phyloP scores from a whole-genome alignment of 1,140 invertebrate species.

The Anoplophora glabripennis region DNA sequence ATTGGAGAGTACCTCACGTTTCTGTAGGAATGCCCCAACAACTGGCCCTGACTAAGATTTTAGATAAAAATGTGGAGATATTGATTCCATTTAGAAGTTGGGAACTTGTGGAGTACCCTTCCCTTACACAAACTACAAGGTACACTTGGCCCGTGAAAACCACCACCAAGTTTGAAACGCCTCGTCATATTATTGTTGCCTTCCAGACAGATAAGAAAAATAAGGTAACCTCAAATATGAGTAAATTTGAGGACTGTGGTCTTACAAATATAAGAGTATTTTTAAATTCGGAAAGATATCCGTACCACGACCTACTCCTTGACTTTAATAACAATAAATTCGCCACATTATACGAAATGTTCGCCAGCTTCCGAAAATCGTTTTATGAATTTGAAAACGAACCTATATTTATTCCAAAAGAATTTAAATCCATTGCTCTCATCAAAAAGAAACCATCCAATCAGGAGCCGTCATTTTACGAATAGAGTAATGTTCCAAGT shows the following conservation, averaged over 20 bases:
- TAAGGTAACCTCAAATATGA: conserved; percentile 7
- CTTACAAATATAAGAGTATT: conserved; percentile 18
- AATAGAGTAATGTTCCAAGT: too few relatives aligned
- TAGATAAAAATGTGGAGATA: conserved; percentile 19
- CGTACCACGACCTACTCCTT: conserved; percentile 39
- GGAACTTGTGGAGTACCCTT: conserved; percentile 16
- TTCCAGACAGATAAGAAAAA: conserved; percentile 16
- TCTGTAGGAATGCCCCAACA: conserved; percentile 8
- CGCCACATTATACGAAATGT: conserved; percentile 38
- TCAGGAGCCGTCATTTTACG: too few relatives aligned
- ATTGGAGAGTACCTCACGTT: conserved; percentile 28
- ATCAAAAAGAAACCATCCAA: too few relatives aligned
- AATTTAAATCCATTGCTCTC: too few relatives aligned
- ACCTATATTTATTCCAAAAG: neutral
- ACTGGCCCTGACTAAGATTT: conserved; percentile 20
- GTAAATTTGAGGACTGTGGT: conserved; percentile 15
- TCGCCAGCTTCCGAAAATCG: conserved; percentile 25
- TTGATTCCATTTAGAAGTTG: conserved; percentile 24
- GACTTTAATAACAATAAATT: conserved; percentile 29
- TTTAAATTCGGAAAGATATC: conserved; percentile 32
- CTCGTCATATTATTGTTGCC: conserved; percentile 19
- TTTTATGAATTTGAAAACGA: conserved; percentile 26
- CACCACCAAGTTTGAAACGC: conserved; percentile 14
- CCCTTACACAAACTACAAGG: conserved; percentile 4
- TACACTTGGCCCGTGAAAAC: conserved; percentile 35